Percentiles rank a stretch among this genome's conserved stretches.
phyloP scores from a whole-genome alignment of 2,797 vertebrate species.

The Eulemur rubriventer region DNA sequence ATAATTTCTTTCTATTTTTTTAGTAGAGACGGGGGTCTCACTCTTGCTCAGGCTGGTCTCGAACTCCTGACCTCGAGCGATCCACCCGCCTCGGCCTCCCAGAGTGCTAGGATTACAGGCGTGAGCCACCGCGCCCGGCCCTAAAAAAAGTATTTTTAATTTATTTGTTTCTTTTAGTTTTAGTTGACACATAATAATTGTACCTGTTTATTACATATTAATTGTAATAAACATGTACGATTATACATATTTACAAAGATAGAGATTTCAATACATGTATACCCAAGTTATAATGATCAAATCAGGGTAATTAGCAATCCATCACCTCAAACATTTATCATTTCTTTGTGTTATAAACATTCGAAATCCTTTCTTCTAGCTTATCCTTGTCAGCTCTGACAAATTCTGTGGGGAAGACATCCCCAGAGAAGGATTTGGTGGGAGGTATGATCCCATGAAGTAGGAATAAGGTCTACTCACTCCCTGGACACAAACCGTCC shows the following conservation, averaged over 20 bases:
- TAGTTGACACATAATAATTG: background rate
- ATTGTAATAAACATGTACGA: no score
- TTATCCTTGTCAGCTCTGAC: background rate
- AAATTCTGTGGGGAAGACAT: background rate
- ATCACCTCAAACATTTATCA: background rate
- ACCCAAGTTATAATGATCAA: background rate
- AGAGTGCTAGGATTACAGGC: no score
- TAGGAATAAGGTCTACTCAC: background rate
- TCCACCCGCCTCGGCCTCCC: no score
- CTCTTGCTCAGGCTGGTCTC: no score
- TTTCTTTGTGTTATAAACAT: background rate
- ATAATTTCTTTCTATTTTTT: no score
- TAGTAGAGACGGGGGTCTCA: no score
- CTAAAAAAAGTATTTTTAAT: background rate
- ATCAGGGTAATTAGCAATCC: background rate
- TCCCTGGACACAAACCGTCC: background rate
- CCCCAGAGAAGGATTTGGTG: background rate
- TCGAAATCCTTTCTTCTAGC: background rate
- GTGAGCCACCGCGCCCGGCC: no score
- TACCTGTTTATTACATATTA: background rate
- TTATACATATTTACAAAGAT: background rate
- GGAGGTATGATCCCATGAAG: background rate
- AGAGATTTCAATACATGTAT: background rate
- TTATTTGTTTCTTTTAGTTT: background rate
- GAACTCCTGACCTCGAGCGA: no score